Conservation (phyloP, 2,113 vertebrate species). For the Actenoides hombroni region DNA sequence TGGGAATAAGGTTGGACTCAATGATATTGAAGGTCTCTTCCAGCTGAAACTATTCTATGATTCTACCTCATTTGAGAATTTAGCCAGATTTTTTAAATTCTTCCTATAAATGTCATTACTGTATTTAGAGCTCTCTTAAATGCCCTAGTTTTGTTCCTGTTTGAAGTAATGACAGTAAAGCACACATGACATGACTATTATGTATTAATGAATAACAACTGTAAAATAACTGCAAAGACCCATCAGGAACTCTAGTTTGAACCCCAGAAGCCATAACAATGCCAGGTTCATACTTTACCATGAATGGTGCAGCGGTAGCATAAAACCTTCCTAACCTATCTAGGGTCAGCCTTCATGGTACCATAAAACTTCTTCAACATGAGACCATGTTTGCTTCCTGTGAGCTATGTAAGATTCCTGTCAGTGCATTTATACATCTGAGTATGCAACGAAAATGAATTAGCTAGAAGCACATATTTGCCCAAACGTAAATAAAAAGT, state of each 20-base stretch:
- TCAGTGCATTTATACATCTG: not conserved
- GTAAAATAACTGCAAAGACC: not conserved
- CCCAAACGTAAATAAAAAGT: not conserved
- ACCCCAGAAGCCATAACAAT: not conserved
- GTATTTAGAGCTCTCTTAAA: constrained; percentile 3
- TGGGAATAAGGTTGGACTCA: too few species aligned
- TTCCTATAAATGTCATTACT: not conserved
- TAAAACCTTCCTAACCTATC: constrained; percentile 6
- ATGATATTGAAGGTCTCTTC: too few species aligned
- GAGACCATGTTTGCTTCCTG: not conserved
- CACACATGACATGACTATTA: not conserved
- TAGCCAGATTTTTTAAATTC: not conserved
- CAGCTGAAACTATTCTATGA: too few species aligned
- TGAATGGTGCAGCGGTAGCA: not conserved
- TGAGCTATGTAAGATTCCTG: not conserved
- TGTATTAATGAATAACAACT: not conserved
- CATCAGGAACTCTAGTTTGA: not conserved
- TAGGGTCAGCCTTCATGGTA: constrained; percentile 9
- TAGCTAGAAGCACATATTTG: not conserved
- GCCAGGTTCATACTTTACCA: not conserved
- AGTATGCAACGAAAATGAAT: constrained; percentile 19
- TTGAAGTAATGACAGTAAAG: not conserved
- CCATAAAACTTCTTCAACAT: constrained; percentile 11
- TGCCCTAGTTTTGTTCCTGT: not conserved
- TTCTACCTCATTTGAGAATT: not conserved